These are phyloP conservation scores for Diadromus collaris DNA, from an alignment of 2,888 invertebrate species.

Conservation along the genomic window DNA sequence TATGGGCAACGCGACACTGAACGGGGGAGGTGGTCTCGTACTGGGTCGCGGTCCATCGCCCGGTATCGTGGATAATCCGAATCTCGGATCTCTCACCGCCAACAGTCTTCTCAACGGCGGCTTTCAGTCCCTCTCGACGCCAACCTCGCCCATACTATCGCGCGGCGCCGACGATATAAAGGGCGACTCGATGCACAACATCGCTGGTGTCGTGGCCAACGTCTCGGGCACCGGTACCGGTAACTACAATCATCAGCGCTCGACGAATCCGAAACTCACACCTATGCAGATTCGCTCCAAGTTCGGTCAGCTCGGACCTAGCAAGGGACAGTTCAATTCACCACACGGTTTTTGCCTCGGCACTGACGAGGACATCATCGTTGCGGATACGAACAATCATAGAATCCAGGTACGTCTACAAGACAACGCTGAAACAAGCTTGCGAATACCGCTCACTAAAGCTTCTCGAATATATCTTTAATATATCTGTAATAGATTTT, in stretches of 20 bases:
- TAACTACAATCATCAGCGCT: slow-evolving; percentile 74
- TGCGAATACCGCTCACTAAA: neutral
- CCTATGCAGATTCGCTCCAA: slow-evolving; percentile 95
- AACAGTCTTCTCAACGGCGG: slow-evolving; percentile 81
- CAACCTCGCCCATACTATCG: slow-evolving; percentile 84
- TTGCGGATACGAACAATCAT: slow-evolving; percentile 98
- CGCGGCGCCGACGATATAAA: slow-evolving; percentile 79
- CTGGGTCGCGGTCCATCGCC: slow-evolving; percentile 84
- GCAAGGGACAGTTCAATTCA: slow-evolving; percentile 97
- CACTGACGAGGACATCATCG: slow-evolving; percentile 96
- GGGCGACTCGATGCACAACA: slow-evolving; percentile 77
- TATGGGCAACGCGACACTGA: slow-evolving; percentile 80
- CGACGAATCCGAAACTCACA: slow-evolving; percentile 84
- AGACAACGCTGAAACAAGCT: neutral
- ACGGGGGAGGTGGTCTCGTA: slow-evolving; percentile 81
- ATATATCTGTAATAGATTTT: no score
- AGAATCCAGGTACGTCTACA: slow-evolving; percentile 88
- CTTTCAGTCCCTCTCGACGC: slow-evolving; percentile 81
- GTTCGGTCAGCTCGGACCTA: slow-evolving; percentile 96
- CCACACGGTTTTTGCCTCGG: slow-evolving; percentile 99
- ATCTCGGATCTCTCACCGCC: slow-evolving; percentile 73
- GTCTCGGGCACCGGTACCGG: slow-evolving; percentile 72
- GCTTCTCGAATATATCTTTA: slow-evolving; percentile 62
- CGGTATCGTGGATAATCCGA: slow-evolving; percentile 81
- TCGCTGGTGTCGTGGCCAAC: slow-evolving; percentile 73